These are phyloP conservation scores for Muraenolepis orangiensis DNA, from an alignment of 2,797 vertebrate genomes.

Conservation along the genomic window DNA sequence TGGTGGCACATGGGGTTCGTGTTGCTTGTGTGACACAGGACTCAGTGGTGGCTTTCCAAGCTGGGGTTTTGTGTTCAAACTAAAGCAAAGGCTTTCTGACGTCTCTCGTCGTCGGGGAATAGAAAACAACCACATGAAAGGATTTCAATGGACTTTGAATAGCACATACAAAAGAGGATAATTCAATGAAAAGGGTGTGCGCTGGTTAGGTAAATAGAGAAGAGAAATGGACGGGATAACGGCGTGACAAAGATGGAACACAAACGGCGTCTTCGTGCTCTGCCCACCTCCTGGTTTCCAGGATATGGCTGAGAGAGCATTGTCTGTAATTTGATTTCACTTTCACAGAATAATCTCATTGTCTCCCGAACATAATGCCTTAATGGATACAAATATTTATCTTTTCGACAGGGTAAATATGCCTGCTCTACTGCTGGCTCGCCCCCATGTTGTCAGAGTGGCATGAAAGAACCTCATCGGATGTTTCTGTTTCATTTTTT, in stretches of 20 bases:
- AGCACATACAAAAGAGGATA: not conserved
- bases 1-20: not conserved
- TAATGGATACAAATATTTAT: not conserved
- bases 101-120: no score
- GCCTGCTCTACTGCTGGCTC: conserved; percentile 1
- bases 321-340: conserved; percentile 40
- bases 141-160: not conserved
- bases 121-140: not conserved
- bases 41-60: not conserved
- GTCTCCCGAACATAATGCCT: not conserved
- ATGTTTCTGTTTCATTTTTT: not conserved
- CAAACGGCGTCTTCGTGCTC: conserved; percentile 11
- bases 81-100: not conserved
- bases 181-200: not conserved
- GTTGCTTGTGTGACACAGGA: not conserved
- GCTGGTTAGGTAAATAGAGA: not conserved
- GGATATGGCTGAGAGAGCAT: conserved; percentile 30
- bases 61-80: not conserved
- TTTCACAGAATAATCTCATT: conserved; percentile 24
- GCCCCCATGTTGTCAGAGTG: not conserved
- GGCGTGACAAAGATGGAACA: not conserved
- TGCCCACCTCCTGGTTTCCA: conserved; percentile 26
- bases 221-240: not conserved
- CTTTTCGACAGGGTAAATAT: not conserved
- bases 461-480: not conserved